Evolutionary conservation across 2,888 invertebrate species (phyloP), one percentile per base, ranked within the genome.

Genomic region (Electrophaes corylata): DNA sequence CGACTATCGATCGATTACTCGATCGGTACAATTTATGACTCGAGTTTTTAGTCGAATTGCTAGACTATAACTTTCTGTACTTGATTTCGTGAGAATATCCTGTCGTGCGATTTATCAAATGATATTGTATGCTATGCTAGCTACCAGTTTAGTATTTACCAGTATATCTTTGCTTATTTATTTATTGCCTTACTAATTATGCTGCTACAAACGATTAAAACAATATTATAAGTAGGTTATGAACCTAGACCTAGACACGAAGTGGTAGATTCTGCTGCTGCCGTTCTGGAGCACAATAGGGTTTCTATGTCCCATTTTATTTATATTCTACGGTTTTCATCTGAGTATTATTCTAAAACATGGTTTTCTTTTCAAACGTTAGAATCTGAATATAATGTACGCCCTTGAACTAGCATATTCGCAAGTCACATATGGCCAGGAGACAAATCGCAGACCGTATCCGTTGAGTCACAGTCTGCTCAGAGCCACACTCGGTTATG

Each of bases 391-490:
- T 44, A 37, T 10, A 29, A 40, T 16, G n/a, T 14, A 14, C 18
- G 48, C 33, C 61, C 61, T 62, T 62, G 61, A 61, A 61, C 64
- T 57, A 62, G 61, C 45, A 50, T 57, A 60, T 66, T 45, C 26
- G 52, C 65, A 45, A 58, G 46, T 51, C 40, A 45, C 51, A 45
- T 46, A 23, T 53, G 48, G 53, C 19, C 49, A 53, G 57, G 50
- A 73, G 71, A 74, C 72, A 70, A 65, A 71, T 64, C 64, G 65
- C 66, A 72, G 74, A 70, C 73, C 54, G 60, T 65, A 70, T 73
- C 74, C 69, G 56, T 48, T 59, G 62, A 60, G 51, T 60, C 65
- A 60, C 39, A 44, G 59, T 50, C 54, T 54, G 33, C 40, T 40
- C 53, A 52, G 44, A 48, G 48, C 33, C 41, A 31, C 43, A 46